Percentiles rank a stretch among this genome's conserved stretches.
These are phyloP conservation scores for Pseudorhombus dupliciocellatus DNA, from an alignment of 2,113 vertebrate species.

Conservation along the genomic window DNA sequence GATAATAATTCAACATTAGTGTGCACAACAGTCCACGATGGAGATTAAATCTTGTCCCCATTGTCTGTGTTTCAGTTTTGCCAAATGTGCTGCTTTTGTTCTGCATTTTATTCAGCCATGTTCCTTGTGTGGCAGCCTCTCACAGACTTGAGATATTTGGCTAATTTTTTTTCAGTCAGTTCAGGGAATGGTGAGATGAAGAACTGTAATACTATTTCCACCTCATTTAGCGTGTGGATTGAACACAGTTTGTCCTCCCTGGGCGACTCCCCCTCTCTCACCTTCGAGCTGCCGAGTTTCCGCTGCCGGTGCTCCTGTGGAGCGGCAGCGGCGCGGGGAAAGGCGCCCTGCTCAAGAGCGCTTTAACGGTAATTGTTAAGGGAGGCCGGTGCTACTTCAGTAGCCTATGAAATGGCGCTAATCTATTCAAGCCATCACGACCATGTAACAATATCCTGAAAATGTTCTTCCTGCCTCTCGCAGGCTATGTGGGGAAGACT, in stretches of 20 bases:
- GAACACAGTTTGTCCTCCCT: slow-evolving; percentile 14
- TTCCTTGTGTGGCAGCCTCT: not conserved
- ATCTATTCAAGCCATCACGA: slow-evolving; percentile 13
- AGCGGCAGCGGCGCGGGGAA: not conserved
- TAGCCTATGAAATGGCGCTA: slow-evolving; percentile 15
- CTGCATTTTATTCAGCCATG: not conserved
- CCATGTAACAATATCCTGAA: not conserved
- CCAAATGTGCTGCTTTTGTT: slow-evolving; percentile 5
- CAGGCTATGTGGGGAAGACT: slow-evolving; percentile 25
- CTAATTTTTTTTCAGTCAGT: slow-evolving; percentile 19
- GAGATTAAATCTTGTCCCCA: not conserved
- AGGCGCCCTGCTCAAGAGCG: slow-evolving; percentile 16
- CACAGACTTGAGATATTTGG: slow-evolving; percentile 12
- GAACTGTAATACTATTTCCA: slow-evolving; percentile 46
- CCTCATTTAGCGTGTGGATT: slow-evolving; percentile 26
- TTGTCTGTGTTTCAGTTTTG: not conserved
- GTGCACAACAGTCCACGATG: not conserved
- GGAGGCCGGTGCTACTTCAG: not conserved
- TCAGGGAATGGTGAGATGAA: slow-evolving; percentile 17
- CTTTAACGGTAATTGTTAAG: slow-evolving; percentile 54
- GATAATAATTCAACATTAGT: not conserved
- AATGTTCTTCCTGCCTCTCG: not conserved
- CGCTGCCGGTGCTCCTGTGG: slow-evolving; percentile 6
- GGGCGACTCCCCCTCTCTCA: slow-evolving; percentile 34
- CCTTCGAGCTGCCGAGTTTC: slow-evolving; percentile 14